Percentiles rank a stretch among this genome's conserved stretches.
Evolutionary conservation across 2,113 vertebrate species (phyloP).

Genomic region (Zapornia atra): DNA sequence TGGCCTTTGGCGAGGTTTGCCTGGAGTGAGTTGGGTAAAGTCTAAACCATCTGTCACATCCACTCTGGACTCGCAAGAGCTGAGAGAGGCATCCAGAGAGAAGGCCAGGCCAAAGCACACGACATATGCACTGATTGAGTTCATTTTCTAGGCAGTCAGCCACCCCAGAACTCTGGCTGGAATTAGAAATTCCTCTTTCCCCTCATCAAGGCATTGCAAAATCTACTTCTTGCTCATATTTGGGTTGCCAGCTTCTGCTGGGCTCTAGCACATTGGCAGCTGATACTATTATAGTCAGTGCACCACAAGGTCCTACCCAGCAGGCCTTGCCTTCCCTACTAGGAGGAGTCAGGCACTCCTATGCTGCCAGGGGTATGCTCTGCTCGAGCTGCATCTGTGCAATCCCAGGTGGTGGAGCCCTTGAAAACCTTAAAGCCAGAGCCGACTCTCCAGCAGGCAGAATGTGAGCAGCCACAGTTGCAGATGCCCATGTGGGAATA

Average conservation of each 20-base stretch:
- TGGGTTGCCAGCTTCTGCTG: neutral
- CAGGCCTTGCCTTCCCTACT: neutral
- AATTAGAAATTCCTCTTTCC: neutral
- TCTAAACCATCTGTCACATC: constrained; percentile 17
- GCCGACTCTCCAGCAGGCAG: neutral
- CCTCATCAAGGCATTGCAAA: neutral
- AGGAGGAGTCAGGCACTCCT: neutral
- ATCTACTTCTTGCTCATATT: neutral
- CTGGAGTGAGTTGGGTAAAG: neutral
- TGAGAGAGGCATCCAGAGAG: neutral
- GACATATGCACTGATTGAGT: neutral
- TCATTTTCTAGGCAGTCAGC: neutral
- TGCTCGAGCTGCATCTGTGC: neutral
- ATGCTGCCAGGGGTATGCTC: accelerated
- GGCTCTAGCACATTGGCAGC: neutral
- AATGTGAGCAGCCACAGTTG: accelerated
- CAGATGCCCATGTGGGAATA: accelerated
- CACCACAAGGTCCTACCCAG: neutral
- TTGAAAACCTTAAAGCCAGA: neutral
- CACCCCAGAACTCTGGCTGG: neutral
- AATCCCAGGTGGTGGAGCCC: neutral
- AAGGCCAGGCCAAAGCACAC: neutral
- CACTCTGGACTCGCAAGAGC: neutral
- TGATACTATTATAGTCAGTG: neutral
- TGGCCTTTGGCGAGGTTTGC: neutral